Conservation (phyloP, 2,797 vertebrate genomes). For the Setipinna tenuifilis region DNA sequence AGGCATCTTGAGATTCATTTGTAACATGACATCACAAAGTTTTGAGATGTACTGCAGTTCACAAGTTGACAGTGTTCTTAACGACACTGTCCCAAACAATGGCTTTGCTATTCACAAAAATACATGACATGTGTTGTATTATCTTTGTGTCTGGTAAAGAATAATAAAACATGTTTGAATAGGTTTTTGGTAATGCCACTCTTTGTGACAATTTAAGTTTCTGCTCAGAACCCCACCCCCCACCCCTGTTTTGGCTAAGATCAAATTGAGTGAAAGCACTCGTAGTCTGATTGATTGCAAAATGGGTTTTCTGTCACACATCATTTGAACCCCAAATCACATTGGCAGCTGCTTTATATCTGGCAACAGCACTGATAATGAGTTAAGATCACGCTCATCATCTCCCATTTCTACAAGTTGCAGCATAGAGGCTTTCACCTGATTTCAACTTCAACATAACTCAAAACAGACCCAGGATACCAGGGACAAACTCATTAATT, state of each 20-base stretch:
- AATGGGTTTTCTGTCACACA: background rate
- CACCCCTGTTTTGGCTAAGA: background rate
- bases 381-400: background rate
- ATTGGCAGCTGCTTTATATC: background rate
- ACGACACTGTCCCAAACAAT: background rate
- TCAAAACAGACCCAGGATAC: too few relatives aligned
- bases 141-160: background rate
- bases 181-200: constrained; percentile 24
- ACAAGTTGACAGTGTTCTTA: background rate
- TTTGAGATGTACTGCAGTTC: background rate
- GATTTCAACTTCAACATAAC: too few relatives aligned
- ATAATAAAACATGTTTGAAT: constrained; percentile 30
- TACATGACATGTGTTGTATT: constrained; percentile 2
- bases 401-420: background rate
- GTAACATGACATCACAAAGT: background rate
- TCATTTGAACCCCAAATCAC: constrained; percentile 12
- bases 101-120: constrained; percentile 5
- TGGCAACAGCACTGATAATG: background rate
- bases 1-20: constrained; percentile 23
- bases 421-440: background rate
- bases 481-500: too few relatives aligned
- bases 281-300: background rate
- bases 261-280: background rate
- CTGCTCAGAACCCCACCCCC: background rate
- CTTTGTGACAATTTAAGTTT: constrained; percentile 38